phyloP scores from a whole-genome alignment of 2,888 invertebrate species.

The Cepaea hortensis region DNA sequence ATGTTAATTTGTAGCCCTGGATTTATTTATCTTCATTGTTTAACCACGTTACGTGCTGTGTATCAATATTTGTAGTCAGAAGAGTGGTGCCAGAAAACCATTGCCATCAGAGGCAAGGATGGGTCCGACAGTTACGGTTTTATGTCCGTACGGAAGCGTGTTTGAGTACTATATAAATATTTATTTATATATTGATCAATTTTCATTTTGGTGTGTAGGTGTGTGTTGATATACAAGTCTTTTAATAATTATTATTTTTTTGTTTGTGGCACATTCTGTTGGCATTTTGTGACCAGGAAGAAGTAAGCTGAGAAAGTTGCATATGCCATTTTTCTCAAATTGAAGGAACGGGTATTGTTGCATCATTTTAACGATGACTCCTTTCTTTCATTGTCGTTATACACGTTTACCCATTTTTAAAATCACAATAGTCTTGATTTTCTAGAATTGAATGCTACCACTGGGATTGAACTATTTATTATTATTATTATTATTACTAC shows the following conservation, averaged over 20 bases:
- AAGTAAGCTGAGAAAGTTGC: constrained; percentile 32
- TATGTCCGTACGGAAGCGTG: neutral
- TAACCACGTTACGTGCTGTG: constrained; percentile 35
- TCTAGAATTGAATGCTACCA: constrained; percentile 7
- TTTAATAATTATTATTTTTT: constrained; percentile 17
- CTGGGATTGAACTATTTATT: constrained; percentile 17
- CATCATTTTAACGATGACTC: constrained; percentile 42
- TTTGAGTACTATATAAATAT: neutral
- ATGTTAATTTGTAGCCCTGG: constrained; percentile 42
- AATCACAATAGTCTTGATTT: constrained; percentile 24
- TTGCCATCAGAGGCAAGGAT: neutral
- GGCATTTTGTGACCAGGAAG: constrained; percentile 46
- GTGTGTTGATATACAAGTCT: constrained; percentile 24
- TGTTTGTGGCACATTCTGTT: constrained; percentile 14
- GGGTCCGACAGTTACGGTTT: neutral
- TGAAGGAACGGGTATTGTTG: constrained; percentile 50
- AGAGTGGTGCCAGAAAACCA: constrained; percentile 4
- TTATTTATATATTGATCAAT: constrained; percentile 21
- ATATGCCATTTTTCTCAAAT: constrained; percentile 38
- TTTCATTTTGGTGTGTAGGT: constrained; percentile 26
- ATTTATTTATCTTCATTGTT: constrained; percentile 40
- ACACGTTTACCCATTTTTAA: neutral
- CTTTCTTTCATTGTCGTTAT: constrained; percentile 32
- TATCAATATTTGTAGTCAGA: constrained; percentile 32
- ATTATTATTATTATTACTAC: too few species aligned